Conservation (phyloP, 2,888 invertebrate genomes). For the Campoplex capitator region DNA sequence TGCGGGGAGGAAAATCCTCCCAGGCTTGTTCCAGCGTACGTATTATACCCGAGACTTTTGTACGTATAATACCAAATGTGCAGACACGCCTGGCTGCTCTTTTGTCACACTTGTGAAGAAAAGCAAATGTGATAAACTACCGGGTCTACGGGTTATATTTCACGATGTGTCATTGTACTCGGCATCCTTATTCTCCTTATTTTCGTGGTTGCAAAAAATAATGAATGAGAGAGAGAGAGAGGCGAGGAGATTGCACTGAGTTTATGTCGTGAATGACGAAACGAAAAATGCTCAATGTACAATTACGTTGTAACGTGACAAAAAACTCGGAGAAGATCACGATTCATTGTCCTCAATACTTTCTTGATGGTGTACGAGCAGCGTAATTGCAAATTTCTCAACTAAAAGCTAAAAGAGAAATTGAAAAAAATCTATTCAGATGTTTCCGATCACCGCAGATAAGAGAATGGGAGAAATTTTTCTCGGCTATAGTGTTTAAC, state of each 20-base stretch:
- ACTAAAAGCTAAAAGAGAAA: background rate
- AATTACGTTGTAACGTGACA: conserved; percentile 24
- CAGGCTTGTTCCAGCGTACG: conserved; percentile 27
- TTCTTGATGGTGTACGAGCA: background rate
- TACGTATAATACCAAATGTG: conserved; percentile 34
- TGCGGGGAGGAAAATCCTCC: conserved; percentile 15
- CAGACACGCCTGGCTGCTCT: conserved; percentile 48
- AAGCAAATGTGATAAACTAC: conserved; percentile 62
- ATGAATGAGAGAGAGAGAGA: background rate
- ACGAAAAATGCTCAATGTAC: conserved; percentile 9
- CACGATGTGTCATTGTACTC: conserved; percentile 38
- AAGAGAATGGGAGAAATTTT: background rate
- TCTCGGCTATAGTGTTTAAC: too few relatives aligned
- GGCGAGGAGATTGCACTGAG: background rate
- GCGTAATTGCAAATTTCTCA: background rate
- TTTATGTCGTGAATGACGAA: conserved; percentile 13
- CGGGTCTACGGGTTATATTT: conserved; percentile 36
- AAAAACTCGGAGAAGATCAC: conserved; percentile 16
- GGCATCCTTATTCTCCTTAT: conserved; percentile 19
- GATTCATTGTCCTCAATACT: background rate
- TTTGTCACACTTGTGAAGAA: conserved; percentile 32
- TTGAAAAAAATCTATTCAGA: background rate
- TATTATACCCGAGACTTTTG: conserved; percentile 37
- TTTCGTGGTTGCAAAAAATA: background rate
- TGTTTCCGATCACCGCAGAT: background rate